A percentile compares a stretch with the other conserved stretches of the same genome.
Evolutionary conservation across 2,888 invertebrate genomes (phyloP).

Genomic region (Apomyelois bistriatella): DNA sequence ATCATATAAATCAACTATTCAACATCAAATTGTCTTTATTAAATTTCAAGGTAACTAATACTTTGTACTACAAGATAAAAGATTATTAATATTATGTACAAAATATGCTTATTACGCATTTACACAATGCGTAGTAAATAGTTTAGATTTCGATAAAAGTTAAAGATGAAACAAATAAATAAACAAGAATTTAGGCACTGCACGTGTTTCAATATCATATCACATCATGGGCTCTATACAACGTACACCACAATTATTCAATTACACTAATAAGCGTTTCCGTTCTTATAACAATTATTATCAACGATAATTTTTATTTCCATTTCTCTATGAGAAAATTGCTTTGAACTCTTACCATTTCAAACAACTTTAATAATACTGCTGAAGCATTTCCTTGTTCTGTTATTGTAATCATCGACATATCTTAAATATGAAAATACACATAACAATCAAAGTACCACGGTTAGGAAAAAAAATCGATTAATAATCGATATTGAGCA

Average conservation of each 20-base stretch:
- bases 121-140: constrained; percentile 47
- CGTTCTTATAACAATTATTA: constrained; percentile 71
- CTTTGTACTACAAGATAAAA: constrained; percentile 76
- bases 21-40: constrained; percentile 79
- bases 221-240: constrained; percentile 68
- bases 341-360: constrained; percentile 13
- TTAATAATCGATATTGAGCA: too few species aligned
- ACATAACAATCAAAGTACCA: neutral
- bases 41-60: constrained; percentile 65
- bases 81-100: constrained; percentile 59
- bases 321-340: constrained; percentile 23
- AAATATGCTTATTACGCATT: constrained; percentile 54
- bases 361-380: constrained; percentile 9
- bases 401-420: too few species aligned
- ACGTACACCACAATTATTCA: constrained; percentile 54
- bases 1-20: constrained; percentile 13
- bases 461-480: too few species aligned
- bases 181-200: constrained; percentile 77
- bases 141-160: constrained; percentile 42
- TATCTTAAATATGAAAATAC: too few species aligned
- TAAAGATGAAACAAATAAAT: constrained; percentile 50
- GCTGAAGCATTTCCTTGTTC: neutral
- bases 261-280: constrained; percentile 77
- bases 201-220: constrained; percentile 70
- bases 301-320: constrained; percentile 42